phyloP scores from a whole-genome alignment of 2,888 invertebrate species.

The Eupeodes luniger region DNA sequence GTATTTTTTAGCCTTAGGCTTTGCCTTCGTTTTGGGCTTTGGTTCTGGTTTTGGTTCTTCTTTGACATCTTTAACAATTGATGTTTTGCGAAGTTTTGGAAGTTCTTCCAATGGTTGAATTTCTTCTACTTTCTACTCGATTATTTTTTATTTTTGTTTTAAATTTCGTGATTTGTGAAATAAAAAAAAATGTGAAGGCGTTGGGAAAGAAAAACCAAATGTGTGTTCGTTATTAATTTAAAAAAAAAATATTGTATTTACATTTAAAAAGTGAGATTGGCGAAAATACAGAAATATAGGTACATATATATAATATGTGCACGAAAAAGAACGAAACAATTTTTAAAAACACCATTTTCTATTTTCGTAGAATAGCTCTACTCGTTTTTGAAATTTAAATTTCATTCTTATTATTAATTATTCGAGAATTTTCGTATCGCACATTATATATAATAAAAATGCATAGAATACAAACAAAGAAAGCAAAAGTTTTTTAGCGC shows the following conservation, averaged over 20 bases:
- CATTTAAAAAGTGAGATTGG: not conserved
- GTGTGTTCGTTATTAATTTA: not conserved
- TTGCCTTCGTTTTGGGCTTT: slow-evolving; percentile 81
- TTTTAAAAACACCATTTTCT: not conserved
- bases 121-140: slow-evolving; percentile 80
- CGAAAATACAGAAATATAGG: not conserved
- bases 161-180: not conserved
- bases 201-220: slow-evolving; percentile 16
- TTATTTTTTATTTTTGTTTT: slow-evolving; percentile 10
- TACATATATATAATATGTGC: not conserved
- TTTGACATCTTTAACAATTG: slow-evolving; percentile 78
- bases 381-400: too few relatives aligned
- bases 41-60: slow-evolving; percentile 81
- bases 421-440: too few relatives aligned
- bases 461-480: too few relatives aligned
- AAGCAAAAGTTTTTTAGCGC: not conserved
- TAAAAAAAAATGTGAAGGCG: slow-evolving; percentile 28
- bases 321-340: not conserved
- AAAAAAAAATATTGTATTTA: slow-evolving; percentile 11
- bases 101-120: slow-evolving; percentile 80
- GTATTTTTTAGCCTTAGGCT: slow-evolving; percentile 84
- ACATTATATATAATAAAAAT: too few relatives aligned
- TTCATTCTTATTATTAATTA: too few relatives aligned
- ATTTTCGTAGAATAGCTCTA: too few relatives aligned
- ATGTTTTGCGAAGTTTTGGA: slow-evolving; percentile 83